A percentile compares a stretch with the other conserved stretches of the same genome.
Conservation (phyloP, 2,113 vertebrate genomes). For the Poecilia latipinna region DNA sequence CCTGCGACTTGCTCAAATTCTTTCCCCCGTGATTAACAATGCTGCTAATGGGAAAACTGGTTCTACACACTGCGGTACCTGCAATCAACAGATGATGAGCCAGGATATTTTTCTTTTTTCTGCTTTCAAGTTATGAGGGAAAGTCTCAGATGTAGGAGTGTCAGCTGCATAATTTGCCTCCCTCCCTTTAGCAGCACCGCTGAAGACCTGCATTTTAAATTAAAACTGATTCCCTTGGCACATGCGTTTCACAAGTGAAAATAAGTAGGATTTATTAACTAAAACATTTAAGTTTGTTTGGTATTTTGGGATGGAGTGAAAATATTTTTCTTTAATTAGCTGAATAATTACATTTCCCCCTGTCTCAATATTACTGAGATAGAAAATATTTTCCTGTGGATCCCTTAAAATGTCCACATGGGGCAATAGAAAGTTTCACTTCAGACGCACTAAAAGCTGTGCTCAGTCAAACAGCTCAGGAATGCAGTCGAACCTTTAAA, state of each 20-base stretch:
- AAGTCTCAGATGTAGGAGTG: slow-evolving; percentile 21
- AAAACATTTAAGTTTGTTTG: slow-evolving; percentile 26
- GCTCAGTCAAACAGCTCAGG: slow-evolving; percentile 38
- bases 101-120: slow-evolving; percentile 7
- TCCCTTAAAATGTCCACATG: slow-evolving; percentile 6
- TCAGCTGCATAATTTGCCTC: slow-evolving; percentile 13
- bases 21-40: slow-evolving; percentile 21
- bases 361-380: slow-evolving; percentile 5
- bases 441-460: slow-evolving; percentile 50
- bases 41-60: slow-evolving; percentile 8
- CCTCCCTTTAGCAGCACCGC: slow-evolving; percentile 9
- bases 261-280: slow-evolving; percentile 39
- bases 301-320: slow-evolving; percentile 22
- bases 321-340: slow-evolving; percentile 39
- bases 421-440: slow-evolving; percentile 22
- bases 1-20: slow-evolving; percentile 22
- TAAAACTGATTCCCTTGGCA: slow-evolving; percentile 30
- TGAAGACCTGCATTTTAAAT: slow-evolving; percentile 1
- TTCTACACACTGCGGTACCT: slow-evolving; percentile 9
- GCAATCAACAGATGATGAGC: slow-evolving; percentile 7
- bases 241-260: slow-evolving; percentile 20
- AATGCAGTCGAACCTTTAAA: slow-evolving; percentile 55
- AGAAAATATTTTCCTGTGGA: background rate
- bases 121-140: background rate
- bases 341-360: slow-evolving; percentile 13